Evolutionary conservation across 1,140 invertebrate genomes (phyloP), one percentile per base, ranked within the genome.

Genomic region (Probaryconus sp.): DNA sequence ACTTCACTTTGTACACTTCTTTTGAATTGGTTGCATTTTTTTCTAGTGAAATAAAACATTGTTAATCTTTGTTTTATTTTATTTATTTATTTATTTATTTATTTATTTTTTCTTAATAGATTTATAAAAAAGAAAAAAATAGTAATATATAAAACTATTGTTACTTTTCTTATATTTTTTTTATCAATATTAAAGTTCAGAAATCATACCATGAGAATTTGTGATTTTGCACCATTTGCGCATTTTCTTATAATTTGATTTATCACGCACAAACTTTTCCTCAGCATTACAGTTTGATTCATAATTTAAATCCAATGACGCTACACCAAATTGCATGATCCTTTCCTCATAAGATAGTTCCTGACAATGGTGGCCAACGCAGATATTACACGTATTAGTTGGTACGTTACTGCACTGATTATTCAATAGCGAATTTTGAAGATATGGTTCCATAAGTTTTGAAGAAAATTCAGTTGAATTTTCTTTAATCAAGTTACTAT

Each of bases 1-100:
- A 16, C 56, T 67, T 81, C 5, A 79, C 68, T 69, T 78, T 88
- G 85, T 81, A 88, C 61, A 14, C 70, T 24, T 83, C 72, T 31
- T 76, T 78, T 4, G 47, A 10, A 72, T 76, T 80, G 7, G 56
- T 47, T 5, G 10, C 37, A n/a, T 40, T 13, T 43, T 69, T 80
- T 13, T 72, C 84, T 85, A 70, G 55, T 70, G 21, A 64, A 48
- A 37, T 17, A 17, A 3, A n/a, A n/a, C n/a, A n/a, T n/a, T n/a
- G n/a, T n/a, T n/a, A n/a, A n/a, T n/a, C n/a, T n/a, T n/a, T n/a
- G 11, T 31, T 28, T 47, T 7, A 26, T 43, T 35, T 37, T 17
- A 16, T 3, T 1, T 55, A 61, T 17, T 26, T 30, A 30, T 24
- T 26, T 17, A 35, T 51, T 20, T 40, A 40, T 51, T 51, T 37